Evolutionary conservation across 2,888 invertebrate species (phyloP), one percentile per base, ranked within the genome.

Genomic region (Tinea semifulvella): DNA sequence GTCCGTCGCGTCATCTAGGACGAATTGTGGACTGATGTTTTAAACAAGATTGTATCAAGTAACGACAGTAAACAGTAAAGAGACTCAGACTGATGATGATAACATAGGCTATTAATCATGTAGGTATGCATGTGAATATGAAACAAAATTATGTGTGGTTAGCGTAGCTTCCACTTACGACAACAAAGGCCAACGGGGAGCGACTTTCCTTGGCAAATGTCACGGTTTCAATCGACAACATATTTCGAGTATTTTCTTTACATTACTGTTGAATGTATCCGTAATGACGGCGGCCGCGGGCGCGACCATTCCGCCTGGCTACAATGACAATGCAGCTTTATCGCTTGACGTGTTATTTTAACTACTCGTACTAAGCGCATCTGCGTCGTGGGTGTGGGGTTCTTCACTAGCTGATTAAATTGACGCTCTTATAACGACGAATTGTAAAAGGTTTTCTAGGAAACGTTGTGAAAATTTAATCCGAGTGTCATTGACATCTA

Each of bases 191-290:
- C 13, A 13, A 31, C 31, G 31, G 31, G 31, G 31, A 31, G 31
- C 31, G n/a, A 31, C 31, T 31, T 60, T 60, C 57, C 55, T 63
- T 55, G 53, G 60, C 60, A 56, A 65, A 68, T 69, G 70, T 68
- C 71, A 69, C 57, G 66, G 67, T 71, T 73, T 65, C 67, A 74
- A 70, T 68, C 61, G 68, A 68, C 73, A 68, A 67, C 69, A 70
- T 66, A 65, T 61, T 60, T 68, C 59, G 59, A 74, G 74, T 77
- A 73, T 77, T 77, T 77, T 74, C 69, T 73, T 76, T 68, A 68
- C 61, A 73, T 74, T 72, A 73, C 70, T 66, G 66, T 63, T 70
- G 70, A 72, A 75, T 73, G 57, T 54, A 60, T 57, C 43, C 43
- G 57, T 61, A 60, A 61, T 60, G 66, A 63, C 56, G 56, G 57